Base-by-base conservation (phyloP, 2,888 invertebrate species). In the Drosophila kuntzei region DNA sequence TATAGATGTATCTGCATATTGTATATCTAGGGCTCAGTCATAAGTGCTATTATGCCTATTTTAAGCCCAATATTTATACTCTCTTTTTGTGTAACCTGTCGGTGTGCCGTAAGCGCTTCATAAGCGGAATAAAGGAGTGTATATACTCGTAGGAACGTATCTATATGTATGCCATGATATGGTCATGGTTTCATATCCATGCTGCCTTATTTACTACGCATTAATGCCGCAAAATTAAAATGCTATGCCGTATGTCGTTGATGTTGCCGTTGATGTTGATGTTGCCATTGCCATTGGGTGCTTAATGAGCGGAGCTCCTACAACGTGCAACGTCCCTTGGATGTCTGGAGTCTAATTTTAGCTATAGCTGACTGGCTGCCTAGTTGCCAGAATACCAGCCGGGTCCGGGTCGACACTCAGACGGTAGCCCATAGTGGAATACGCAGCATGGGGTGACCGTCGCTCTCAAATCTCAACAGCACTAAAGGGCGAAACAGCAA, bases 331-430 rank as follows among this genome's bases (percentile, higher is more conserved):
- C 58, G 63, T 43, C 29, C 25, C 43, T 32, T 43, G 44, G 58
- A 66, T 43, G 86, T 82, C 86, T 84, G 83, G 83, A 86, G 86
- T 84, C 83, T 86, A 84, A 84, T 83, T 84, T 84, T 84, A 84
- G 83, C 64, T 43, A 64, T 55, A 61, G 67, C 57, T 58, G 63
- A 44, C 41, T 59, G 49, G 12, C 71, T 54, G 65, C 57, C 57
- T 46, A 55, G 50, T 22, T 62, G 57, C 59, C 74, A 80, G 60
- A 44, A 16, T 67, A 43, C 39, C 27, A 43, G 34, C 44, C 36
- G 32, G 27, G 39, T 37, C 44, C 60, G 37, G 61, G 54, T 58
- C 59, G 57, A 27, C 71, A 67, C 61, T 75, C 66, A 72, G 68
- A 68, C 68, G 39, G 68, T 73, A 59, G 73, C 47, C 59, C 54